A percentile compares a stretch with the other conserved stretches of the same genome.
Evolutionary conservation across 2,888 invertebrate species (phyloP).

Genomic region (Calameuta idolon): DNA sequence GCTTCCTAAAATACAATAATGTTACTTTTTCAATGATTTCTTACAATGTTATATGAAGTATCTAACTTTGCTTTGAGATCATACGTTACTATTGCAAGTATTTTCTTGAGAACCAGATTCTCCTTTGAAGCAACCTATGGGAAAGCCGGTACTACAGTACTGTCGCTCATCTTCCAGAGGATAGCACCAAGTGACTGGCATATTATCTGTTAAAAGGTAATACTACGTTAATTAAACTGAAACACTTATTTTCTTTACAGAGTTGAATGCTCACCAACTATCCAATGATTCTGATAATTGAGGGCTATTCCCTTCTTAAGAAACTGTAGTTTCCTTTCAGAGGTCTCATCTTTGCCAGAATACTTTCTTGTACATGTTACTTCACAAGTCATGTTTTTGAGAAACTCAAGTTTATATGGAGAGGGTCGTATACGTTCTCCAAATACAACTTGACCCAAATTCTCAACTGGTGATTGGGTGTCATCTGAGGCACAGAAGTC

Average conservation of each 20-base stretch:
- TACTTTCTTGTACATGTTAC: slow-evolving; percentile 82
- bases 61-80: slow-evolving; percentile 2
- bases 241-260: not conserved
- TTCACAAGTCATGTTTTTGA: slow-evolving; percentile 77
- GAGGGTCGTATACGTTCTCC: slow-evolving; percentile 98
- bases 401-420: slow-evolving; percentile 86
- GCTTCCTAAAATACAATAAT: slow-evolving; percentile 59
- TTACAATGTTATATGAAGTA: not conserved
- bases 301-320: slow-evolving; percentile 92
- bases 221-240: not conserved
- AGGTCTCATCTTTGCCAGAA: slow-evolving; percentile 73
- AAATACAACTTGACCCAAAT: slow-evolving; percentile 98
- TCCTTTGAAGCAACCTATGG: slow-evolving; percentile 94
- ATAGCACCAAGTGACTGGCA: slow-evolving; percentile 99
- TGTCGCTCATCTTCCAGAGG: slow-evolving; percentile 76
- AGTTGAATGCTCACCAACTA: slow-evolving; percentile 71
- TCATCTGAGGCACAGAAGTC: slow-evolving; percentile 87
- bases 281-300: slow-evolving; percentile 99
- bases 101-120: slow-evolving; percentile 53
- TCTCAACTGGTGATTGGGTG: slow-evolving; percentile 92
- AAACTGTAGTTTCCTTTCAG: slow-evolving; percentile 80
- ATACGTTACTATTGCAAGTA: slow-evolving; percentile 55
- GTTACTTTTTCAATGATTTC: not conserved
- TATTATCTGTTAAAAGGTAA: slow-evolving; percentile 80
- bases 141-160: slow-evolving; percentile 96